A percentile compares a stretch with the other conserved stretches of the same genome.
phyloP scores from a whole-genome alignment of 2,888 invertebrate genomes.

The Cephus nigrinus region DNA sequence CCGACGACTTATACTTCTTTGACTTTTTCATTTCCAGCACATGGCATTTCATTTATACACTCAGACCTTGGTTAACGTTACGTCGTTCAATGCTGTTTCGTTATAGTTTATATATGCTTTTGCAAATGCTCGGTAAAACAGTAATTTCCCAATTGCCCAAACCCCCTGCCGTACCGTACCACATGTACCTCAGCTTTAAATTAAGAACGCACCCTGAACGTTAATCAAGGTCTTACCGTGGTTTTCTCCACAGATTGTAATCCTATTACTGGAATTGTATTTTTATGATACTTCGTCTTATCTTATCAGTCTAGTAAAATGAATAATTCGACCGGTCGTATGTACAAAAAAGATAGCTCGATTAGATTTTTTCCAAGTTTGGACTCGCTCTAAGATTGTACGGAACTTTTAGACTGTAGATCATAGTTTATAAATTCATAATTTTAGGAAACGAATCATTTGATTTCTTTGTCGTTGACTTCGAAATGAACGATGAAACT shows the following conservation, averaged over 20 bases:
- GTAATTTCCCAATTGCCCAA: too few species aligned
- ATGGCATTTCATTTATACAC: not conserved
- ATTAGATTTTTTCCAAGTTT: not conserved
- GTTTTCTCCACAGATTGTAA: not conserved
- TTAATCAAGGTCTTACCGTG: not conserved
- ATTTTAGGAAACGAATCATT: not conserved
- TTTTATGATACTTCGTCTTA: not conserved
- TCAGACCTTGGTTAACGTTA: not conserved
- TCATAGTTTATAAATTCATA: not conserved
- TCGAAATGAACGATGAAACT: not conserved
- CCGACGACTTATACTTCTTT: not conserved
- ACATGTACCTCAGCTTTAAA: not conserved
- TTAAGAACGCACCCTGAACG: not conserved
- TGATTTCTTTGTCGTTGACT: not conserved
- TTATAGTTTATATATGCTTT: too few species aligned
- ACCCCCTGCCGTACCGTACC: too few species aligned
- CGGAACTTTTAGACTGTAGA: not conserved
- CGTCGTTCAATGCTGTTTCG: too few species aligned
- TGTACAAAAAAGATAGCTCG: not conserved
- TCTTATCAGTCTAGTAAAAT: not conserved
- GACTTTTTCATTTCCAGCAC: not conserved
- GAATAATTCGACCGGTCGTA: not conserved
- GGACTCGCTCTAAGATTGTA: not conserved
- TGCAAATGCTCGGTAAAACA: too few species aligned
- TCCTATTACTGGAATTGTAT: not conserved